phyloP scores from a whole-genome alignment of 2,113 vertebrate genomes.

The Cyphomyrus plagiostoma region DNA sequence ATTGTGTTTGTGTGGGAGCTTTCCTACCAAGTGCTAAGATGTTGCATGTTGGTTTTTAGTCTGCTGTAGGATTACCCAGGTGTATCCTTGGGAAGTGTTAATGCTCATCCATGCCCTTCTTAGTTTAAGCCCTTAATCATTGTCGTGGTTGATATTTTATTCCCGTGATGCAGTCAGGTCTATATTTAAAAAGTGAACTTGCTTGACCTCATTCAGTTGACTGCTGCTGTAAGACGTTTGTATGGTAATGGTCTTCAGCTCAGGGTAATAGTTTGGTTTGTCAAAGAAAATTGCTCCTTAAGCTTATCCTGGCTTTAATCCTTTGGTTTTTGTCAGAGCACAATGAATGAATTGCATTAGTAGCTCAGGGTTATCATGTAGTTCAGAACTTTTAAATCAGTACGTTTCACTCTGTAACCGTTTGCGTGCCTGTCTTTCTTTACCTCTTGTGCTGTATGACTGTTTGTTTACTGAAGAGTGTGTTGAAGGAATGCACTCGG shows the following conservation, averaged over 20 bases:
- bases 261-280: neutral
- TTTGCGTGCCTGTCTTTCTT: neutral
- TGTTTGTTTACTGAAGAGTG: neutral
- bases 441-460: neutral
- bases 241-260: neutral
- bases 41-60: neutral
- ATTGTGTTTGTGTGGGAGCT: neutral
- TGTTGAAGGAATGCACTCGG: neutral
- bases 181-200: neutral
- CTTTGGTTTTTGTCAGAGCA: neutral
- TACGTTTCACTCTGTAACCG: neutral
- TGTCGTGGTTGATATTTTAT: neutral
- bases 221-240: neutral
- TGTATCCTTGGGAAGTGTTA: neutral
- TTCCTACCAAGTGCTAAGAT: neutral
- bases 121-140: conserved; percentile 3
- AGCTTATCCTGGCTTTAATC: neutral
- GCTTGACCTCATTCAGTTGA: neutral
- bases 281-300: neutral
- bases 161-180: neutral
- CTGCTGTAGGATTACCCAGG: neutral
- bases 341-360: neutral
- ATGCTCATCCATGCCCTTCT: neutral
- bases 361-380: neutral
- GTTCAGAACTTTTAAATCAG: neutral